phyloP scores from a whole-genome alignment of 2,888 invertebrate genomes.

The Lochmaea crataegi region DNA sequence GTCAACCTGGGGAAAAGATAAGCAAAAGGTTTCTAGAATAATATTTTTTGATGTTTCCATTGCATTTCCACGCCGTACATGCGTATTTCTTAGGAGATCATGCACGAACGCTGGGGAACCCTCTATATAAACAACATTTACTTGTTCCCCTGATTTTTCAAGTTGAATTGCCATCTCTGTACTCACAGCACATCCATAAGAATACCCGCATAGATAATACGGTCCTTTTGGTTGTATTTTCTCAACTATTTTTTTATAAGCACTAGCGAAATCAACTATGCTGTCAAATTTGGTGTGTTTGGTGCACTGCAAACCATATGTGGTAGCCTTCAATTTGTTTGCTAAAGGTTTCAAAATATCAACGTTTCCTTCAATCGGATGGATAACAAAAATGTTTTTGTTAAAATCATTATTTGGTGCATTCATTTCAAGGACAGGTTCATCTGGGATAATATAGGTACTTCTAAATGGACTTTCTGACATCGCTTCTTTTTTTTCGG shows the following conservation, averaged over 20 bases:
- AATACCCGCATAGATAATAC: conserved; percentile 47
- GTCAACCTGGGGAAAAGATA: conserved; percentile 31
- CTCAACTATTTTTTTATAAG: conserved; percentile 36
- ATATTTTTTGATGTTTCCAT: conserved; percentile 26
- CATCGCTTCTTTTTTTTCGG: not conserved
- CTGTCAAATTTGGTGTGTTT: conserved; percentile 31
- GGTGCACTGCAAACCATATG: conserved; percentile 45
- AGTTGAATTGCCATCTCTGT: conserved; percentile 45
- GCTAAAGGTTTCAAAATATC: conserved; percentile 40
- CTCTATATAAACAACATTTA: conserved; percentile 41
- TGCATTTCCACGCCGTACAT: conserved; percentile 23
- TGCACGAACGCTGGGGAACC: conserved; percentile 41
- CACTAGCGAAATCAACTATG: conserved; percentile 34
- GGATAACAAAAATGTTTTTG: conserved; percentile 44
- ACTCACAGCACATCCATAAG: conserved; percentile 42
- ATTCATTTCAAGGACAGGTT: conserved; percentile 41
- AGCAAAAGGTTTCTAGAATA: conserved; percentile 33
- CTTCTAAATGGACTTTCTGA: not conserved
- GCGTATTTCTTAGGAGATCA: conserved; percentile 30
- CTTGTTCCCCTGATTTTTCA: conserved; percentile 42
- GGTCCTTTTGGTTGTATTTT: conserved; percentile 43
- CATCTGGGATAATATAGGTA: conserved; percentile 34
- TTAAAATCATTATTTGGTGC: conserved; percentile 13
- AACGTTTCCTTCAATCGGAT: conserved; percentile 47
- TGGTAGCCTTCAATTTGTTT: conserved; percentile 39